Base-by-base conservation (phyloP, 1,140 invertebrate genomes). In the Drosophila busckii region DNA sequence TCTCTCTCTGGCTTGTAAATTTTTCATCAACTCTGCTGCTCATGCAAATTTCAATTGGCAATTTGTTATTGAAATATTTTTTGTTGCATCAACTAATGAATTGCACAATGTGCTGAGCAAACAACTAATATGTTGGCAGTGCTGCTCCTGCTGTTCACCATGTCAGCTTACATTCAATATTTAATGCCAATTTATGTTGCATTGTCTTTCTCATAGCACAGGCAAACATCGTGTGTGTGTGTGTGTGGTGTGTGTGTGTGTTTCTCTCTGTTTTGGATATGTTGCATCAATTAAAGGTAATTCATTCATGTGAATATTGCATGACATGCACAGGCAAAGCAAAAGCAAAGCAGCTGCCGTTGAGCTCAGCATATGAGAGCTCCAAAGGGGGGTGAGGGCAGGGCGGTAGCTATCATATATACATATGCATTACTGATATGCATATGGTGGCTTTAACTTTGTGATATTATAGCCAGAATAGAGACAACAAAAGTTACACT, bases 221-320 rank as follows among this genome's bases (percentile, higher is more conserved):
- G 15, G 16, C 15, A 1, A 44, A 19, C 19, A 32, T 37, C 22
- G 20, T 25, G 22, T 45, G 44, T 16, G 31, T 4, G 19, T 23
- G 49, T 46, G 20, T 45, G 26, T 25, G 25, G 26, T 54, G 8
- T 54, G 20, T 29, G 20, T 41, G 25, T 50, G 44, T 52, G 6
- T 23, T 7, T 19, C 4, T 20, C 6, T 37, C 10, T 37, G 41
- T 41, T 50, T 31, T 31, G 58, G 58, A 64, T 71, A 60, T 73
- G 63, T 44, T 69, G 73, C 73, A 80, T 80, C 73, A 78, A 80
- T 80, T 78, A 78, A 80, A 78, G 63, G 73, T 80, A 80, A 78
- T 80, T 82, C 75, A 73, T 80, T 82, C 75, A 69, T 53, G 54
- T 80, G 59, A 69, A 80, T 80, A 80, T 82, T 82, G 41, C 54